Evolutionary conservation across 1,140 invertebrate genomes (phyloP), one percentile per base, ranked within the genome.

Genomic region (Brachionus plicatilis): DNA sequence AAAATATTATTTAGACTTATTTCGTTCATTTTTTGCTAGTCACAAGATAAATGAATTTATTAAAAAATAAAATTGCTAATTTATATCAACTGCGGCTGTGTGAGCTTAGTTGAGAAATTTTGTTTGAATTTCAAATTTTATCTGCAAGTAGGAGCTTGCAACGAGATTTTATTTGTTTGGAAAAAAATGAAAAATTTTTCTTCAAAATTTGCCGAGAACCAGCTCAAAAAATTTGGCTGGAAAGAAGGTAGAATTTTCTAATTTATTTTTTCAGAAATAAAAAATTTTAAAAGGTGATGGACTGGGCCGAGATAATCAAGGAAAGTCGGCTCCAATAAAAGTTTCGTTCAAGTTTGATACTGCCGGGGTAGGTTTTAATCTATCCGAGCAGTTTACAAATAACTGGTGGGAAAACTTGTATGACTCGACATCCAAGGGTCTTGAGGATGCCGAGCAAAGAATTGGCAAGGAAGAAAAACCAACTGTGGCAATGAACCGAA

Each of bases 351-450:
- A 83, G 24, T 68, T 83, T 17, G 33, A 83, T 17, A 43, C 17
- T 12, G 14, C 33, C 14, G 80, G 80, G 12, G 80, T 83, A 20
- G 80, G 80, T 53, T 70, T 66, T 53, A 72, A 83, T 68, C 41
- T 68, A 53, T 24, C 41, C 8, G 80, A 83, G 33, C 56, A 83
- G 20, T 83, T 68, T 53, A 68, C 80, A 24, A 83, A n/a, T 17
- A 83, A 83, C 3, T 83, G 80, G 80, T 83, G 80, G 80, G 60
- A 83, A 12, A 66, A 83, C 68, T 50, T 68, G 45, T 83, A 27
- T 37, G 66, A 83, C 17, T 12, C 29, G 14, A 47, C 80, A 53
- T 60, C 80, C 5, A 83, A 83, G 37, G 29, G 41, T 20, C 65
- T 37, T 0, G 50, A 60, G 3, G 29, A 60, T 29, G 27, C 47